Conservation (phyloP, 1,140 invertebrate species). For the Ephestia elutella region DNA sequence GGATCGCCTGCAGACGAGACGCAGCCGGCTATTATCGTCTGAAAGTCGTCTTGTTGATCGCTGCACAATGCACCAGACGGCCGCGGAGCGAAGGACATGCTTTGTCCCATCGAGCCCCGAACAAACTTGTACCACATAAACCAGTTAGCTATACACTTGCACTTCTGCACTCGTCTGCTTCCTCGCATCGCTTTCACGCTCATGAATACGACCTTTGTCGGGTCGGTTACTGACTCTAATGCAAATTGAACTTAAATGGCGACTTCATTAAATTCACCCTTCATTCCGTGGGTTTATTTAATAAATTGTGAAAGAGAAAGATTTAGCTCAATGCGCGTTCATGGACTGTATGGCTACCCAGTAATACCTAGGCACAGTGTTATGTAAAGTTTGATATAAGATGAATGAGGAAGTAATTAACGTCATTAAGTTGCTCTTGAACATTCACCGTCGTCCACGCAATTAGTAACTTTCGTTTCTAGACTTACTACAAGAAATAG, state of each 20-base stretch:
- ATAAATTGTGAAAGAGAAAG: not conserved
- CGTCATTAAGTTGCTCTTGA: constrained; percentile 27
- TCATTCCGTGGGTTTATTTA: constrained; percentile 1
- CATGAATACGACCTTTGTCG: constrained; percentile 35
- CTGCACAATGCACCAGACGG: constrained; percentile 41
- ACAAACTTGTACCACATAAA: constrained; percentile 35
- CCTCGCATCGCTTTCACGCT: constrained; percentile 35
- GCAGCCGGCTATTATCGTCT: constrained; percentile 16
- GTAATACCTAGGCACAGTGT: no score
- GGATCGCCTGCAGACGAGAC: no score
- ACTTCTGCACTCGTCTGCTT: constrained; percentile 41
- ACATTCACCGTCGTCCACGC: constrained; percentile 27
- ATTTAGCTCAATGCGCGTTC: no score
- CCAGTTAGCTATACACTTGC: constrained; percentile 53
- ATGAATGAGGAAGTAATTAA: constrained; percentile 28
- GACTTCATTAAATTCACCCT: not conserved
- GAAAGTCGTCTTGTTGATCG: constrained; percentile 22
- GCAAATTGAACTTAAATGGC: constrained; percentile 17
- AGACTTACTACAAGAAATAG: not conserved
- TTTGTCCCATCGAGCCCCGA: constrained; percentile 29
- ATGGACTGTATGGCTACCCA: no score
- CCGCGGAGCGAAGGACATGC: constrained; percentile 38
- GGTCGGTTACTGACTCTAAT: constrained; percentile 24
- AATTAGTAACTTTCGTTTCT: constrained; percentile 31
- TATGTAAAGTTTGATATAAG: not conserved